A percentile compares a stretch with the other conserved stretches of the same genome.
These are phyloP conservation scores for Rhyacichthys aspro DNA, from an alignment of 2,797 vertebrate genomes.

Conservation along the genomic window DNA sequence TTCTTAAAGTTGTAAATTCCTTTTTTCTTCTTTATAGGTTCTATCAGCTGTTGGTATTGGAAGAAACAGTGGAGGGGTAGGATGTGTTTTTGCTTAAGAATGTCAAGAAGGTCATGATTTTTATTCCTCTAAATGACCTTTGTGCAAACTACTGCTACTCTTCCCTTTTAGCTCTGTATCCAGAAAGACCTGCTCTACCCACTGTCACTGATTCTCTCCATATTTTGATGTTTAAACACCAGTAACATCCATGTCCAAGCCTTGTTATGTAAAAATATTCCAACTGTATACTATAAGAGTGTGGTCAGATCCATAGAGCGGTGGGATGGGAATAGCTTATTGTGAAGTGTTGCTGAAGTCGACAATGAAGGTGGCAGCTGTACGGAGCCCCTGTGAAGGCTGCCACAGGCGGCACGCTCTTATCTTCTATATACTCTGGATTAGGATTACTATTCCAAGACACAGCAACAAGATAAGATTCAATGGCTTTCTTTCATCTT, in stretches of 20 bases:
- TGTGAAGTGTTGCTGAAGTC: constrained; percentile 13
- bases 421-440: constrained; percentile 51
- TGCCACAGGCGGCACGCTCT: constrained; percentile 37
- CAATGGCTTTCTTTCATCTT: constrained; percentile 45
- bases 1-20: no score
- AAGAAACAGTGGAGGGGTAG: no score
- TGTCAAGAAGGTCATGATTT: neutral
- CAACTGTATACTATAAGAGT: constrained; percentile 9
- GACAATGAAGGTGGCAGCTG: constrained; percentile 51
- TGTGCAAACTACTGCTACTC: neutral
- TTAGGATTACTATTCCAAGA: constrained; percentile 63
- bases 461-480: constrained; percentile 42
- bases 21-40: no score
- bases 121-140: neutral
- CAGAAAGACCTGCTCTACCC: constrained; percentile 14
- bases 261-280: neutral
- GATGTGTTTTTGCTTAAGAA: neutral
- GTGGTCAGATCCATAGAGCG: constrained; percentile 19
- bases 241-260: constrained; percentile 12
- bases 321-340: constrained; percentile 8
- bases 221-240: constrained; percentile 8
- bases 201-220: constrained; percentile 1
- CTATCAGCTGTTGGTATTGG: no score
- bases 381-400: constrained; percentile 34
- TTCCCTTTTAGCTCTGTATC: neutral